Evolutionary conservation across 1,140 invertebrate genomes (phyloP).

Genomic region (Spodoptera frugiperda): DNA sequence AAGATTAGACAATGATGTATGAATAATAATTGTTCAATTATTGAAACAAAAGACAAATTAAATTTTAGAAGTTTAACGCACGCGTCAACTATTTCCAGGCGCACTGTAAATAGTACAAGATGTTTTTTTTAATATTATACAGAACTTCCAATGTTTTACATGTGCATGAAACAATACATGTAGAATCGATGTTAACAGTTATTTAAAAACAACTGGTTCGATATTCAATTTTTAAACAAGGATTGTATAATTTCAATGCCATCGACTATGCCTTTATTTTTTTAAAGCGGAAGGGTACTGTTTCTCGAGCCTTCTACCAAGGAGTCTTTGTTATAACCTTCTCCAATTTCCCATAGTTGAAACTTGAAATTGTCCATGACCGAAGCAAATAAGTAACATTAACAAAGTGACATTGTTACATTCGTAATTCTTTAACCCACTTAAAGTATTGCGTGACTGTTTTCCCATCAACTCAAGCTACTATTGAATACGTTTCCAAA

Average conservation of each 20-base stretch:
- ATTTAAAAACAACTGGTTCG: constrained; percentile 27
- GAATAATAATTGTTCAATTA: too few species aligned
- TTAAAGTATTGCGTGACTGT: constrained; percentile 43
- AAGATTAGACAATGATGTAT: too few species aligned
- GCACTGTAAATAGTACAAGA: too few species aligned
- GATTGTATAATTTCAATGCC: constrained; percentile 20
- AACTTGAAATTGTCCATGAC: constrained; percentile 35
- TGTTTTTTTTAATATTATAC: constrained; percentile 18
- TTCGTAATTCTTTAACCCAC: constrained; percentile 41
- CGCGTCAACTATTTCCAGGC: too few species aligned
- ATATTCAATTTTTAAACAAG: constrained; percentile 26
- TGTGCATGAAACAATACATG: constrained; percentile 5
- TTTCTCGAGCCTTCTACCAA: neutral
- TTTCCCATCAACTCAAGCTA: constrained; percentile 38
- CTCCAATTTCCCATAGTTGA: constrained; percentile 19
- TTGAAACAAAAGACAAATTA: too few species aligned
- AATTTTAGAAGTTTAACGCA: too few species aligned
- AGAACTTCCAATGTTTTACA: constrained; percentile 9
- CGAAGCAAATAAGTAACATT: constrained; percentile 28
- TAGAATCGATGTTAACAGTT: neutral
- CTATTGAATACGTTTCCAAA: constrained; percentile 21
- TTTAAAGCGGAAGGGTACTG: constrained; percentile 10
- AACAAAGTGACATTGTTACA: constrained; percentile 42
- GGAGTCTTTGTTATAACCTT: neutral
- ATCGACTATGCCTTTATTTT: constrained; percentile 24